Base-by-base conservation (phyloP, 2,888 invertebrate genomes). In the Agrotis clavis region DNA sequence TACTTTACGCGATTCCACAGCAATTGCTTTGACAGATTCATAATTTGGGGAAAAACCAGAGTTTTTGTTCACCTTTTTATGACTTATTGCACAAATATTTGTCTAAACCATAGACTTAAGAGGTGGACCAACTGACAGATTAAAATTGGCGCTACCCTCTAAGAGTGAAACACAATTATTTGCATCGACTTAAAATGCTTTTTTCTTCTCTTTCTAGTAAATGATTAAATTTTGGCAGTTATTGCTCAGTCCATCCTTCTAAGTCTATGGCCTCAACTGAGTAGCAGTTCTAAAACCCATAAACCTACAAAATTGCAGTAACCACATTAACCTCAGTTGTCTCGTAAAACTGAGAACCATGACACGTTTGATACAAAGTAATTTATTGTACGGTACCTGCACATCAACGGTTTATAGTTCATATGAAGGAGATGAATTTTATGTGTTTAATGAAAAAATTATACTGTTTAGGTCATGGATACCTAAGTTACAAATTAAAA, bases 311-410 rank as follows among this genome's bases (percentile, higher is more conserved):
- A 79, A 21, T 63, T 59, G 25, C n/a, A 21, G 19, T 41, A 4
- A 53, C 54, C 67, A 60, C 41, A 56, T 54, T 45, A 54, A 67
- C 75, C 35, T 63, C 19, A 41, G 16, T 69, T 51, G 0, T 11
- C 30, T 56, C 57, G 66, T 80, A 80, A 66, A 80, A 70, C 65
- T 45, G 21, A 54, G 51, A 16, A 35, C 65, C 65, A 57, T 74
- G 78, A 70, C 66, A 70, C 50, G 16, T 48, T 70, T 70, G 14
- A 75, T 80, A 79, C 78, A 80, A 75, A 60, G 81, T 75, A 56
- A 64, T 70, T 70, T 70, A 74, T 67, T 13, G 61, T 9, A 35
- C 6, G 35, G 62, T 35, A 7, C 35, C 11, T 66, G 21, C 50
- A 59, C 30, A 72, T 79, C 57, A 41, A 72, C 66, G 73, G 66